These are phyloP conservation scores for Microcebus lehilahytsara DNA, from an alignment of 2,113 vertebrate species.

Conservation along the genomic window DNA sequence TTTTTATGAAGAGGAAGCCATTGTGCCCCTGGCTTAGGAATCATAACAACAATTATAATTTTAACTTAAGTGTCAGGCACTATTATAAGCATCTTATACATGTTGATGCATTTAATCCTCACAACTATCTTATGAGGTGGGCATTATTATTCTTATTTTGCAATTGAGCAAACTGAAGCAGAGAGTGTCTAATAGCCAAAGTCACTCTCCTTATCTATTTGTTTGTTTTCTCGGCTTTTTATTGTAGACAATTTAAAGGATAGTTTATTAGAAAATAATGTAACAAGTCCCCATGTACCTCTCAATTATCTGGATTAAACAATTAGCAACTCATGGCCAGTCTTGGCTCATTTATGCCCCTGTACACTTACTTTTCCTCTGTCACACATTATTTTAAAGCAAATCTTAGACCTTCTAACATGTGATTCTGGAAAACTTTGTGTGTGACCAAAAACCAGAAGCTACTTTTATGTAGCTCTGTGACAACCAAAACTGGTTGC, in stretches of 20 bases:
- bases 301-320: constrained; percentile 36
- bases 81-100: not conserved
- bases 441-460: constrained; percentile 27
- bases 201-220: not conserved
- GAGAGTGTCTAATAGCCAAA: not conserved
- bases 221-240: not conserved
- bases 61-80: not conserved
- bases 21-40: not conserved
- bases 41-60: not conserved
- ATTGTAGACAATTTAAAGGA: not conserved
- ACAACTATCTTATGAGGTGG: not conserved
- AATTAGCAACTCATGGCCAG: constrained; percentile 24
- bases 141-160: not conserved
- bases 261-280: not conserved
- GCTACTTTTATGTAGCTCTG: constrained; percentile 42
- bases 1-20: constrained; percentile 11
- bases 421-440: constrained; percentile 43
- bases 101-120: not conserved
- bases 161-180: not conserved
- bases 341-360: not conserved
- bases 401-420: constrained; percentile 46
- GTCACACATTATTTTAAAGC: not conserved
- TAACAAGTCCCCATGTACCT: not conserved
- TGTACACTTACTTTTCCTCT: constrained; percentile 7
- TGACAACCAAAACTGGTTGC: constrained; percentile 11